Evolutionary conservation across 2,113 vertebrate genomes (phyloP), one percentile per base, ranked within the genome.

Genomic region (Tragelaphus strepsiceros): DNA sequence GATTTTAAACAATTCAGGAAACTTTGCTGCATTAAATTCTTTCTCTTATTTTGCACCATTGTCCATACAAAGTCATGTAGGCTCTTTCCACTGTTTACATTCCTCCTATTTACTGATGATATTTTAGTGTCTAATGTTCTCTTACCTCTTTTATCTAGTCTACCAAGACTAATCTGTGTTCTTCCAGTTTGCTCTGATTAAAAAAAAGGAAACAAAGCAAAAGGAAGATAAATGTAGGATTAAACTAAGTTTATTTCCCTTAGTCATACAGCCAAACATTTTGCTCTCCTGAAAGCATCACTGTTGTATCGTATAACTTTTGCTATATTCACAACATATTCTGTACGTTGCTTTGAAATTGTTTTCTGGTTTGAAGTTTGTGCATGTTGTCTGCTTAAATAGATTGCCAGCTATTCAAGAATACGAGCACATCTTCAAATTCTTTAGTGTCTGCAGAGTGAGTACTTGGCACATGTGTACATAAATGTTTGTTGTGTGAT

Each of bases 81-180:
- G 56, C 28, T 89, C 21, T 59, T 84, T 43, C 24, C 6, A 32
- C 5, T 90, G 43, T 94, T 97, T 94, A 91, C 39, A 81, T 90
- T 97, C 67, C 56, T 93, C 32, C 5, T 71, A 49, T 86, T 71
- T 59, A 58, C 82, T 83, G 54, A 86, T 93, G 59, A 81, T 91
- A 91, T 78, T 96, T 97, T 64, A 81, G 56, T 97, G 74, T 96
- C 61, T 71, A 26, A 49, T 82, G 77, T 89, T 96, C 62, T 92
- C n/a, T 94, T 94, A 90, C 81, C 87, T 94, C 88, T 93, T 91
- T 97, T 87, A 95, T 97, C 83, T 95, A 6, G 26, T 54, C 43
- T 94, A 80, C 78, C 78, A 97, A 71, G 16, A 78, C 39, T 94
- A 77, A 84, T 74, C 39, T 71, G 8, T 82, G 61, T 94, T 77